phyloP scores from a whole-genome alignment of 2,888 invertebrate species.

The Heliconius cydno region DNA sequence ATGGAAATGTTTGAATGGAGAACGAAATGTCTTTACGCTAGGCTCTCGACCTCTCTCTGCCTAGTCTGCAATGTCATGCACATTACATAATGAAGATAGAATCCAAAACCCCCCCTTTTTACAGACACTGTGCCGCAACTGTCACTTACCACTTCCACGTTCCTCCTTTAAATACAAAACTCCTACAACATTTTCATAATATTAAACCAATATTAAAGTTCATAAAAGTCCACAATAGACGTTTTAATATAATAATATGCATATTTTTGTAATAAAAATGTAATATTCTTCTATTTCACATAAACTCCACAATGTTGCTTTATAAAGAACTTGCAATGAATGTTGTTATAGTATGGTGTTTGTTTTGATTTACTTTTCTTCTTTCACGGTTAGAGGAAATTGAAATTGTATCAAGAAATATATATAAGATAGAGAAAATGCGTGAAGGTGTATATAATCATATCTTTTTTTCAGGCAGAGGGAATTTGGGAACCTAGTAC shows the following conservation, averaged over 20 bases:
- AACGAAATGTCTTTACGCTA: too few species aligned
- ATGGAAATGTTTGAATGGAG: too few species aligned
- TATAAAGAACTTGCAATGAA: constrained; percentile 16
- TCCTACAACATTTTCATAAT: neutral
- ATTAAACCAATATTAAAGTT: constrained; percentile 11
- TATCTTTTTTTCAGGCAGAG: neutral
- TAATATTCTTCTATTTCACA: constrained; percentile 31
- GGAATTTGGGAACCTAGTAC: too few species aligned
- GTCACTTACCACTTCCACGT: neutral
- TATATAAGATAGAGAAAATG: neutral
- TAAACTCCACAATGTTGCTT: constrained; percentile 35
- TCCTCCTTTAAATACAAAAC: neutral
- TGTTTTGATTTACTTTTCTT: constrained; percentile 10
- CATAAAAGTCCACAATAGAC: constrained; percentile 20
- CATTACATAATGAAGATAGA: too few species aligned
- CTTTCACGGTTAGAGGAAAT: neutral
- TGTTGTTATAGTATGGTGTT: constrained; percentile 20
- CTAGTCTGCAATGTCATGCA: too few species aligned
- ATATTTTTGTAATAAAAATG: constrained; percentile 31
- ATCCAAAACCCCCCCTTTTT: neutral
- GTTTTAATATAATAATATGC: constrained; percentile 24
- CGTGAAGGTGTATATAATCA: too few species aligned
- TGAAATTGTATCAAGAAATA: neutral
- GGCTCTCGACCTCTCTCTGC: too few species aligned
- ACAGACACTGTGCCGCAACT: neutral